Evolutionary conservation across 1,140 invertebrate species (phyloP), one percentile per base, ranked within the genome.

Genomic region (Belonocnema kinseyi): DNA sequence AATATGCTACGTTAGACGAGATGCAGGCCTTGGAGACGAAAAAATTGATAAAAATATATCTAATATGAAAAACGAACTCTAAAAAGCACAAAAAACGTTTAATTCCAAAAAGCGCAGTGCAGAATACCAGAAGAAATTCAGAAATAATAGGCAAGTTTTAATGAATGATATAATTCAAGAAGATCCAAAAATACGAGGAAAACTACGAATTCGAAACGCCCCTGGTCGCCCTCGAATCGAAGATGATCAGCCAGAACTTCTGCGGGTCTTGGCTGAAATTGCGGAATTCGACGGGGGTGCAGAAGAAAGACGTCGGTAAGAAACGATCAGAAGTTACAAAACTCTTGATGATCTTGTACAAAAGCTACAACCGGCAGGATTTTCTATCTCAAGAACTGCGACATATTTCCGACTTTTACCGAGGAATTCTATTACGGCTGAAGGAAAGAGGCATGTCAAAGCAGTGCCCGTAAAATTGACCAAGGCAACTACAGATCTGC

Each of bases 331-430:
- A 40, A 78, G 50, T 12, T 72, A 58, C 52, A 66, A 56, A 75
- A 85, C 74, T 66, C 75, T 85, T 6, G 33, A 50, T 53, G 73
- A 84, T 12, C 53, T 85, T 1, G 66, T 66, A 21, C 14, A 82
- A 13, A 5, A 72, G 21, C 53, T 82, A 6, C 10, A 54, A 26
- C 19, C 5, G 40, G n/a, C 50, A 16, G 80, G 76, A 56, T 79
- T 79, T 70, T 16, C 76, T 14, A 12, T 81, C 1, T 73, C 54
- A 10, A 74, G 70, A 33, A 77, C 52, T 75, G 66, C 61, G 16
- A 74, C 75, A 0, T 79, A 79, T 46, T 74, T 79, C 13, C 58
- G 72, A n/a, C 73, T 79, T 12, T 5, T 79, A 54, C 77, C 80
- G 54, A n/a, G 66, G 50, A 75, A 75, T 66, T 72, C 73, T 12